Evolutionary conservation across 2,113 vertebrate genomes (phyloP).

Genomic region (Ivindomyrus marchei): DNA sequence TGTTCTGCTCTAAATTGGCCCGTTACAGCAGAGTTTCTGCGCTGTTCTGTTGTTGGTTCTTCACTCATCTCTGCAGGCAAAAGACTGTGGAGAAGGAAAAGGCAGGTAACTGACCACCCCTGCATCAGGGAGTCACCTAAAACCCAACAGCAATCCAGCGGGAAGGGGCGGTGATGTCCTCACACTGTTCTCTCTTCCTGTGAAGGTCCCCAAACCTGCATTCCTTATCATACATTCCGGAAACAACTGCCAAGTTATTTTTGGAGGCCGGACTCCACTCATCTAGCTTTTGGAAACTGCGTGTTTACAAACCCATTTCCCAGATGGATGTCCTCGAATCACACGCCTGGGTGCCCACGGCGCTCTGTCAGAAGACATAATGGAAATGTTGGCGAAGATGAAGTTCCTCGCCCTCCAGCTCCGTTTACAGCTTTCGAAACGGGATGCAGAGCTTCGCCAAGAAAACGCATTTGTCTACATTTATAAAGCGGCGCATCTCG

Average conservation of each 20-base stretch:
- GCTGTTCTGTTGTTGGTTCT: neutral
- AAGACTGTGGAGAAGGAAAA: neutral
- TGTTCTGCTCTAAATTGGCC: neutral
- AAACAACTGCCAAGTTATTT: neutral
- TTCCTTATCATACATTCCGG: neutral
- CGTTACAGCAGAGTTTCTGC: neutral
- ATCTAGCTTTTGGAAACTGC: neutral
- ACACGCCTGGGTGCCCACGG: neutral
- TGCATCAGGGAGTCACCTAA: neutral
- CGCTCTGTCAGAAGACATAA: neutral
- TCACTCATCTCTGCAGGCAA: neutral
- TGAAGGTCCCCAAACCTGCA: neutral
- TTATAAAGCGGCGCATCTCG: neutral
- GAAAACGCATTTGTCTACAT: neutral
- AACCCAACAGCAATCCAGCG: neutral
- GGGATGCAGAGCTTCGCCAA: neutral
- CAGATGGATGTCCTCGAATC: neutral
- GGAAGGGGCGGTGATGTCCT: neutral
- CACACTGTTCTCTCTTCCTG: neutral
- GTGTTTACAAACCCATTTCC: neutral
- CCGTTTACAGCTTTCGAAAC: neutral
- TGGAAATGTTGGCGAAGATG: neutral
- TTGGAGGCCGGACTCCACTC: neutral
- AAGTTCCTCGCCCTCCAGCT: neutral
- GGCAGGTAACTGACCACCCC: neutral